These are phyloP conservation scores for Bos javanicus DNA, from an alignment of 2,113 vertebrate species.

Conservation along the genomic window DNA sequence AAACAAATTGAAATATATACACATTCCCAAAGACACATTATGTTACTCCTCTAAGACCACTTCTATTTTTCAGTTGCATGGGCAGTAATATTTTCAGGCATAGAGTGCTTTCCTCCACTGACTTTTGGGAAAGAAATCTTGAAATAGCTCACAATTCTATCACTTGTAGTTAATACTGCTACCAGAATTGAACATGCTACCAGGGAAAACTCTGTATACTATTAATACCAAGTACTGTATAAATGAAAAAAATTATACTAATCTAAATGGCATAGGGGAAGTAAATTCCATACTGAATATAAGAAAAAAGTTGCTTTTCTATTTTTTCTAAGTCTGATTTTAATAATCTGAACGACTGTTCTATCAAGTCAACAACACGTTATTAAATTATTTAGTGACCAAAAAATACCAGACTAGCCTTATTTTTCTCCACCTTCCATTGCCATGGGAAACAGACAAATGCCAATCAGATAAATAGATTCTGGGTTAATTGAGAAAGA, in stretches of 20 bases:
- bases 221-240: neutral
- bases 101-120: neutral
- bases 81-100: slow-evolving; percentile 18
- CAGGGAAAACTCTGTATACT: neutral
- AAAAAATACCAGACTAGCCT: neutral
- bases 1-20: slow-evolving; percentile 31
- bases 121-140: neutral
- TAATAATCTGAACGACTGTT: slow-evolving; percentile 3
- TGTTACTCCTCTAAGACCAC: slow-evolving; percentile 31
- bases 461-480: neutral
- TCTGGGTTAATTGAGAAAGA: neutral
- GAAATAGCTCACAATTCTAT: neutral
- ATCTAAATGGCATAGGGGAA: neutral
- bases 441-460: neutral
- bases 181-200: neutral
- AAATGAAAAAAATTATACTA: neutral
- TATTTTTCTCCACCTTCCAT: neutral
- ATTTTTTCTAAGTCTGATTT: slow-evolving; percentile 4
- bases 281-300: neutral
- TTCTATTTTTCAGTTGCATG: slow-evolving; percentile 9
- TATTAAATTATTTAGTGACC: slow-evolving; percentile 31
- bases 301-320: neutral
- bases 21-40: neutral
- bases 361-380: neutral
- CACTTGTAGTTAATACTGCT: neutral